Percentiles rank a stretch among this genome's conserved stretches.
Evolutionary conservation across 1,140 invertebrate genomes (phyloP).

Genomic region (Galendromus occidentalis): DNA sequence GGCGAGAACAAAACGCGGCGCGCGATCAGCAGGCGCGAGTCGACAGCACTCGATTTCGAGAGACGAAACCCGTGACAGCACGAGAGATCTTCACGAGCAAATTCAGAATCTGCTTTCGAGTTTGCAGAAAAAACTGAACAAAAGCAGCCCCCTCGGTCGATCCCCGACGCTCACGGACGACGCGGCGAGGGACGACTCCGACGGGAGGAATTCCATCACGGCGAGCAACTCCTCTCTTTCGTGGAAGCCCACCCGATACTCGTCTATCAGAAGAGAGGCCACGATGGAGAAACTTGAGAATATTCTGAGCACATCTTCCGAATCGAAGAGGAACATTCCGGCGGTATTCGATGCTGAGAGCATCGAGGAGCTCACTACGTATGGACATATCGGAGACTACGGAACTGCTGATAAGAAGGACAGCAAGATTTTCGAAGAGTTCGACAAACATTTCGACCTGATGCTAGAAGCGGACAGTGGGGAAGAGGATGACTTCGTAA

Average conservation of each 20-base stretch:
- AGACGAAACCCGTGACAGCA: slow-evolving; percentile 1
- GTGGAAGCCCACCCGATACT: neutral
- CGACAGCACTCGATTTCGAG: neutral
- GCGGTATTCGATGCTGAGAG: neutral
- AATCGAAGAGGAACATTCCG: neutral
- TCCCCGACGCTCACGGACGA: neutral
- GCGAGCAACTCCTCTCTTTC: neutral
- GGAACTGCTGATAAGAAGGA: neutral
- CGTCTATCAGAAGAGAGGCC: neutral
- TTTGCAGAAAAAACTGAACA: neutral
- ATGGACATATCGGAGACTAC: neutral
- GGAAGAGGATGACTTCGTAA: neutral
- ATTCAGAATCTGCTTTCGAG: neutral
- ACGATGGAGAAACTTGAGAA: slow-evolving; percentile 5
- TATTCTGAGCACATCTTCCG: neutral
- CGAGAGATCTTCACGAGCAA: slow-evolving; percentile 1
- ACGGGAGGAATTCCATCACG: neutral
- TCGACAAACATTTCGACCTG: slow-evolving; percentile 8
- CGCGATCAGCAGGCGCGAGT: neutral
- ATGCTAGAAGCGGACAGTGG: slow-evolving; percentile 7
- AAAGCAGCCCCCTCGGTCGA: neutral
- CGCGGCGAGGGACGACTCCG: neutral
- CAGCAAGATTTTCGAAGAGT: neutral
- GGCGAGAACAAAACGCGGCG: neutral
- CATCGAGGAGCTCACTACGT: neutral